These are phyloP conservation scores for Melipona bicolor DNA, from an alignment of 2,888 invertebrate species.

Conservation along the genomic window DNA sequence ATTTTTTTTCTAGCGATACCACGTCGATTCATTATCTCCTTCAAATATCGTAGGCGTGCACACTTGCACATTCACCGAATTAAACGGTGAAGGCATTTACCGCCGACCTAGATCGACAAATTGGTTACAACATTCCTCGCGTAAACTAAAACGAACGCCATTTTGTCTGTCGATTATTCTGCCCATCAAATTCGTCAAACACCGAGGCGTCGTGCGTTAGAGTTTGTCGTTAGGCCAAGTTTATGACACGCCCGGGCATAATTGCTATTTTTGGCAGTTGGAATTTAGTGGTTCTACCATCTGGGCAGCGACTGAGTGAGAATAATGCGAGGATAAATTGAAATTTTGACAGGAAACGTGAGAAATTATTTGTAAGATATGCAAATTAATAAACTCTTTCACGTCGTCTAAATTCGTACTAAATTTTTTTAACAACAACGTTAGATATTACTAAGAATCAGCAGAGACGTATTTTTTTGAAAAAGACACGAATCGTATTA, in stretches of 20 bases:
- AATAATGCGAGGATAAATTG: background rate
- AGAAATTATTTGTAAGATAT: no score
- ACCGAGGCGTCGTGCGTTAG: background rate
- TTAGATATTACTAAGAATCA: no score
- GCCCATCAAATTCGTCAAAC: slow-evolving; percentile 7
- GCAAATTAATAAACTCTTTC: no score
- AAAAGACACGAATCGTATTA: no score
- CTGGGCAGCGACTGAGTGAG: background rate
- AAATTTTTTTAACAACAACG: no score
- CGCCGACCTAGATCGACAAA: slow-evolving; percentile 23
- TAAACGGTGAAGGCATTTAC: slow-evolving; percentile 15
- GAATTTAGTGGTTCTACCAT: background rate
- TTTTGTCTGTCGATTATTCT: background rate
- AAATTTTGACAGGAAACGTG: background rate
- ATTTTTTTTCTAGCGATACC: background rate
- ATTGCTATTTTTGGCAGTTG: slow-evolving; percentile 1
- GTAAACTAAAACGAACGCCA: slow-evolving; percentile 2
- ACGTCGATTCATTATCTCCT: background rate
- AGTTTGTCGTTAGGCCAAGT: background rate
- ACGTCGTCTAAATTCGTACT: no score
- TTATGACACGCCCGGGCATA: background rate
- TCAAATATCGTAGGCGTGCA: background rate
- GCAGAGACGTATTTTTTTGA: no score
- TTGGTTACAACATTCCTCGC: slow-evolving; percentile 16
- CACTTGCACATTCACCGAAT: background rate